A percentile compares a stretch with the other conserved stretches of the same genome.
Evolutionary conservation across 2,888 invertebrate genomes (phyloP).

Genomic region (Noctua janthina): DNA sequence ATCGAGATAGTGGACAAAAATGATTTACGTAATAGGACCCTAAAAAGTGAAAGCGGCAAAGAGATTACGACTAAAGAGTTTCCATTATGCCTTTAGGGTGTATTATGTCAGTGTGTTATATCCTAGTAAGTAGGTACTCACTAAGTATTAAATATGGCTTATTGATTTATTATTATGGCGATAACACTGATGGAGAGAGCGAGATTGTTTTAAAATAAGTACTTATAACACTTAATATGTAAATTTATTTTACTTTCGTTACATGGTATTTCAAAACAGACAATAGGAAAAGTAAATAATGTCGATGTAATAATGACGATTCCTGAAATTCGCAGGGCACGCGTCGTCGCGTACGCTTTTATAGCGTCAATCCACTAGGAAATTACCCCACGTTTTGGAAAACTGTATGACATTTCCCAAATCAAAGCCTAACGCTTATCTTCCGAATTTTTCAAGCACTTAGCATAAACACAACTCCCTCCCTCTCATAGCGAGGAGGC

Average conservation of each 20-base stretch:
- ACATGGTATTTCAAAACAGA: neutral
- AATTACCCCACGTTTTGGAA: too few relatives aligned
- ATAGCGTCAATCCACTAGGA: too few relatives aligned
- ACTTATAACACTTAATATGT: neutral
- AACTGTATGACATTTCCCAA: neutral
- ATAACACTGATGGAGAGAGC: neutral
- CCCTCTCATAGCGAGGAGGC: neutral
- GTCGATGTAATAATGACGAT: neutral
- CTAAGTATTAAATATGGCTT: conserved; percentile 14
- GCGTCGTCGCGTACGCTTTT: neutral
- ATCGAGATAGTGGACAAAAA: conserved; percentile 54
- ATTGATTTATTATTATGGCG: conserved; percentile 8
- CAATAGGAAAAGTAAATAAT: neutral
- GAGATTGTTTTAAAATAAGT: neutral
- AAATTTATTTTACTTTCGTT: neutral
- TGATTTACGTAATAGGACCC: conserved; percentile 58
- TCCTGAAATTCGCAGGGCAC: neutral
- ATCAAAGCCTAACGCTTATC: neutral
- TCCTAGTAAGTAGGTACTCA: conserved; percentile 14
- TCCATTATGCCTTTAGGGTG: conserved; percentile 43
- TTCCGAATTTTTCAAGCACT: neutral
- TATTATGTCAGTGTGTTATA: conserved; percentile 27
- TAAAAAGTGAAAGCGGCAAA: conserved; percentile 57
- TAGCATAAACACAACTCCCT: neutral
- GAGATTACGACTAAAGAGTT: conserved; percentile 41